phyloP scores from a whole-genome alignment of 2,888 invertebrate genomes.

The Hesperia comma region DNA sequence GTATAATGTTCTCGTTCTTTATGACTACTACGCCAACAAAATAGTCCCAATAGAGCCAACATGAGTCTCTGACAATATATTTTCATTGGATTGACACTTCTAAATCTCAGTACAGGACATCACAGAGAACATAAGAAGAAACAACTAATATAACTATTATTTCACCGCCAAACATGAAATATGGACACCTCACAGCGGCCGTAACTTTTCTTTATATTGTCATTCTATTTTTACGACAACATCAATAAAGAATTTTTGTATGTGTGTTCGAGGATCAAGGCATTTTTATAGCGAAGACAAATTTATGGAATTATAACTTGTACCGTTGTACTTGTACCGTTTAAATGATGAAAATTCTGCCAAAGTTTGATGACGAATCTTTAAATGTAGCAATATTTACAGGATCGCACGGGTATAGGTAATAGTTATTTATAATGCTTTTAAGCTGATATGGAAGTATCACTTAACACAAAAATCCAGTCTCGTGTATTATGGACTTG shows the following conservation, averaged over 20 bases:
- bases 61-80: too few species aligned
- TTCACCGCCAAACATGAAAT: background rate
- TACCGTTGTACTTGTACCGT: background rate
- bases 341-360: background rate
- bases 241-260: constrained; percentile 11
- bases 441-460: too few species aligned
- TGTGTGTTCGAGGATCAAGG: constrained; percentile 16
- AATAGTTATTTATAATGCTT: too few species aligned
- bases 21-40: too few species aligned
- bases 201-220: constrained; percentile 22
- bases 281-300: constrained; percentile 10
- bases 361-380: background rate
- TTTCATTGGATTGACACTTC: too few species aligned
- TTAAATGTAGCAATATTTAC: too few species aligned
- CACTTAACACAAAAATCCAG: too few species aligned
- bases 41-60: too few species aligned
- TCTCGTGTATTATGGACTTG: too few species aligned
- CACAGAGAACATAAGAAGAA: background rate
- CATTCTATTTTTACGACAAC: constrained; percentile 29
- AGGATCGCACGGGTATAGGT: too few species aligned
- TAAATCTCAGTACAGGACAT: too few species aligned
- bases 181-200: constrained; percentile 8
- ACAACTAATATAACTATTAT: constrained; percentile 5
- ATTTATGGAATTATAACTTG: constrained; percentile 18
- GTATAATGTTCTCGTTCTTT: too few species aligned